Percentiles rank a stretch among this genome's conserved stretches.
Conservation (phyloP, 2,888 invertebrate species). For the Papilio gigon region DNA sequence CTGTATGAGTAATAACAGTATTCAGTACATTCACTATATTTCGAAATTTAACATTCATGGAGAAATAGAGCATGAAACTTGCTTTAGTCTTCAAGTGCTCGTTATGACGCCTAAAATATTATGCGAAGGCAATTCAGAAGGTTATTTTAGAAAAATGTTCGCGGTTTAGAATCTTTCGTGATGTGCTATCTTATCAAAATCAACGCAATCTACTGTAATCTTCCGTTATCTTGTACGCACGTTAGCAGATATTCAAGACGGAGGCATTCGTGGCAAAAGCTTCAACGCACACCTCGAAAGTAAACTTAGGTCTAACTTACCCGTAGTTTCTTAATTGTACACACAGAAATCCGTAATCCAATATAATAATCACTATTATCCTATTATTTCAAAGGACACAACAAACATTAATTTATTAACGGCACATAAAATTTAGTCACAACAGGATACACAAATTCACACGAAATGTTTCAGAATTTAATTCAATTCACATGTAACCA, state of each 20-base stretch:
- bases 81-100: conserved; percentile 45
- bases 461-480: conserved; percentile 58
- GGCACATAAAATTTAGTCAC: conserved; percentile 68
- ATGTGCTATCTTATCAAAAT: conserved; percentile 70
- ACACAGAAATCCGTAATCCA: conserved; percentile 78
- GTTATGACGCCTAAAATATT: conserved; percentile 43
- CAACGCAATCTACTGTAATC: conserved; percentile 73
- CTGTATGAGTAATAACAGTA: conserved; percentile 5
- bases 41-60: conserved; percentile 60
- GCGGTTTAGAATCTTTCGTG: conserved; percentile 24
- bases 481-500: conserved; percentile 64
- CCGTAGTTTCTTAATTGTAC: conserved; percentile 66
- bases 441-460: conserved; percentile 64
- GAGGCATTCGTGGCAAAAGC: conserved; percentile 66
- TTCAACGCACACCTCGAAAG: conserved; percentile 40
- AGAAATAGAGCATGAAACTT: conserved; percentile 66
- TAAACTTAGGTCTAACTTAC: conserved; percentile 58
- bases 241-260: conserved; percentile 59
- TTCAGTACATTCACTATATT: conserved; percentile 60
- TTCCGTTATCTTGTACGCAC: conserved; percentile 73
- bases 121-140: conserved; percentile 2
- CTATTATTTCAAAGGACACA: conserved; percentile 76
- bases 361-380: conserved; percentile 77
- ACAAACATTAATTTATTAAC: conserved; percentile 71
- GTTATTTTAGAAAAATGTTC: conserved; percentile 4